Base-by-base conservation (phyloP, 1,140 invertebrate species). In the Hesperophylax magnus region DNA sequence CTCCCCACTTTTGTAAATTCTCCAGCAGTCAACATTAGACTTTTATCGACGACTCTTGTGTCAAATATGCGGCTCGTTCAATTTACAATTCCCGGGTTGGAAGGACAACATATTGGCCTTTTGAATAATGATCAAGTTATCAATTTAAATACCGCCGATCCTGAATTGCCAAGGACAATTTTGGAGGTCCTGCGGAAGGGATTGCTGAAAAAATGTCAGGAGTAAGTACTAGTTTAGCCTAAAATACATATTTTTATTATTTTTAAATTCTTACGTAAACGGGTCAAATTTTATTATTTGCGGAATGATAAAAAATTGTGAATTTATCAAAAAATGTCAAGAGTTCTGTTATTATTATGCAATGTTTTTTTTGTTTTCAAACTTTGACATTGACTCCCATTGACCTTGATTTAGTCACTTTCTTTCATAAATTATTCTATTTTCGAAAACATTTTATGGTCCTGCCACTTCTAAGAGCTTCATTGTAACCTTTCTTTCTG, bases 1-100 rank as follows among this genome's bases (percentile, higher is more conserved):
- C 14, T 54, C 20, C 52, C 52, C 47, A 20, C 20, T 31, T 47
- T 34, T 17, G n/a, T 18, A 47, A 67, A 67, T 67, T 72, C 54
- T 76, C 27, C 72, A 60, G 27, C 39, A 34, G 72, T 58, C 71
- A 47, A 47, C 14, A 14, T 47, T 14, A 54, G 80, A n/a, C 34
- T 34, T 17, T 72, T 81, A 22, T 81, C 80, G 18, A 78, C 63
- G 39, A 27, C 63, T 47, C 18, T 9, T 54, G 34, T 31, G 18
- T 52, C 31, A 85, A 89, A 88, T 34, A 91, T 91, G 89, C 88
- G 89, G 81, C 84, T 89, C 18, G 86, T 89, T 52, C 89, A 90
- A 76, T 89, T 89, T n/a, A 87, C 87, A 27, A 85, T 85, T 27
- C 67, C 85, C 47, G 85, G 86, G 14, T 85, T 86, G 2, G 80